A percentile compares a stretch with the other conserved stretches of the same genome.
phyloP scores from a whole-genome alignment of 2,797 vertebrate species.

The Monodelphis domestica region DNA sequence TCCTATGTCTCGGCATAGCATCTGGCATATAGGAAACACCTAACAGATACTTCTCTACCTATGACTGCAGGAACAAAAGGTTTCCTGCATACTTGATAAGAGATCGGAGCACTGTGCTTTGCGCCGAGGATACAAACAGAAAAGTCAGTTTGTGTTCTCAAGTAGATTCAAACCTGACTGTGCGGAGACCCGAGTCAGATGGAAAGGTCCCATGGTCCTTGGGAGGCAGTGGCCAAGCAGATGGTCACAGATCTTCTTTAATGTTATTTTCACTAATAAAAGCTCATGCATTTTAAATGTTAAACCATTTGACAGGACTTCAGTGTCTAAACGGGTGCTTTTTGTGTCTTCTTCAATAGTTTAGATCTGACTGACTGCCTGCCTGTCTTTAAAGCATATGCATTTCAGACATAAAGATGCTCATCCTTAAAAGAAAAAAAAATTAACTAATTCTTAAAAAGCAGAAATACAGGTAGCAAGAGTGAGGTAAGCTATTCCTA shows the following conservation, averaged over 20 bases:
- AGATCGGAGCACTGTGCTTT: neutral
- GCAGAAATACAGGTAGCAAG: neutral
- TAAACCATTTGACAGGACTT: neutral
- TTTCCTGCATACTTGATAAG: neutral
- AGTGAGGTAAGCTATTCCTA: neutral
- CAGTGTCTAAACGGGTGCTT: neutral
- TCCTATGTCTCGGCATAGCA: no score
- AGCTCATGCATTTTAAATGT: neutral
- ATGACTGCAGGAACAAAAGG: neutral
- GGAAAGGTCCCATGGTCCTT: neutral
- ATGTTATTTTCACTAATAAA: neutral
- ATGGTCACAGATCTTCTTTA: neutral
- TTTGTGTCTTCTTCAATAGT: neutral
- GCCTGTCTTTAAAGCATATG: neutral
- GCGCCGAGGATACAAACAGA: neutral
- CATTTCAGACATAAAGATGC: neutral
- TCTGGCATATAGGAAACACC: no score
- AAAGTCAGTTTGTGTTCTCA: neutral
- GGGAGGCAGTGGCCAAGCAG: neutral
- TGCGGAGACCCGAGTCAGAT: neutral
- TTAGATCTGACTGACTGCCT: neutral
- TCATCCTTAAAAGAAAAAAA: neutral
- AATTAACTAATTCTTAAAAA: neutral
- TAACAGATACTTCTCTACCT: no score
- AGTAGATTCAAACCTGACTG: neutral